These are phyloP conservation scores for Pteropus rufus DNA, from an alignment of 2,797 vertebrate genomes.

Conservation along the genomic window DNA sequence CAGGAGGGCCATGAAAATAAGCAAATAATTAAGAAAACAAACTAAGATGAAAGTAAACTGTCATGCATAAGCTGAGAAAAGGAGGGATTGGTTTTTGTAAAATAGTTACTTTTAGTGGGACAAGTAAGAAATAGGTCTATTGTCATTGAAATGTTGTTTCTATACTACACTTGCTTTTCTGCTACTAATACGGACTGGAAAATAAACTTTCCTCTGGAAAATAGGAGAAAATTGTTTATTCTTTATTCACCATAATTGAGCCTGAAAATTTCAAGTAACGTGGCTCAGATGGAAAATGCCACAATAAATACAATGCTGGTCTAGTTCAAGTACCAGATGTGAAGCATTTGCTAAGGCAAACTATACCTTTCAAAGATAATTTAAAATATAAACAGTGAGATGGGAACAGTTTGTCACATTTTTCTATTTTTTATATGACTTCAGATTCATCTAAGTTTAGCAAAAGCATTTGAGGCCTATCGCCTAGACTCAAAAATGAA, in stretches of 20 bases:
- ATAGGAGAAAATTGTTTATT: background rate
- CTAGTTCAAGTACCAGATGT: background rate
- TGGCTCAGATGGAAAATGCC: background rate
- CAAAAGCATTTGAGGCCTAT: background rate
- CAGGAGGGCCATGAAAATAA: background rate
- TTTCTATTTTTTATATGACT: background rate
- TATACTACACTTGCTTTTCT: background rate
- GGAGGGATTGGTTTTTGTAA: background rate
- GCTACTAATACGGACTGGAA: background rate
- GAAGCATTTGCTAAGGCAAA: slow-evolving; percentile 15
- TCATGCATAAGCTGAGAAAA: background rate
- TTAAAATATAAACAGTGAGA: background rate
- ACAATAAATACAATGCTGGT: background rate
- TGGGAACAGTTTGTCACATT: background rate
- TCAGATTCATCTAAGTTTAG: background rate
- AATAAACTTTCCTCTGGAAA: slow-evolving; percentile 7
- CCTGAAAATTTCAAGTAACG: slow-evolving; percentile 40
- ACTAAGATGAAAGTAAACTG: background rate
- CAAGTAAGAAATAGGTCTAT: background rate
- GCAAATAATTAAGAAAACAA: background rate
- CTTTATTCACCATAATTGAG: slow-evolving; percentile 44
- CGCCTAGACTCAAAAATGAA: background rate
- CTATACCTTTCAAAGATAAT: background rate
- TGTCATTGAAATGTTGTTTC: background rate
- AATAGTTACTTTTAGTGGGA: background rate